Percentiles rank a stretch among this genome's conserved stretches.
Conservation (phyloP, 92 coral and sea anemone genomes). For the Siderastrea siderea region DNA sequence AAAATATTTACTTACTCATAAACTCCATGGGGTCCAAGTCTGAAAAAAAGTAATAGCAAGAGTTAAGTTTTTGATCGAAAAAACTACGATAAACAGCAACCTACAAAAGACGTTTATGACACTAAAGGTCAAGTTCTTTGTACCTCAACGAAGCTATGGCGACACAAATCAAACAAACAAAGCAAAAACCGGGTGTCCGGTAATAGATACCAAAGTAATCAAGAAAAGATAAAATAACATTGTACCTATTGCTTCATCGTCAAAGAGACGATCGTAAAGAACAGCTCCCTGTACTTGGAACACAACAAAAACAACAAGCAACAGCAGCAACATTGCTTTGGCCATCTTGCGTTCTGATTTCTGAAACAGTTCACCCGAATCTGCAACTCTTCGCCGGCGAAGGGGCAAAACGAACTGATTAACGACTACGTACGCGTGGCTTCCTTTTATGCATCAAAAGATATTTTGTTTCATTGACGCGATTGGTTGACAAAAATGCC, state of each 20-base stretch:
- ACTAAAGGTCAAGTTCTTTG: no score
- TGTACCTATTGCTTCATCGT: neutral
- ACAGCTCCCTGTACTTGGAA: neutral
- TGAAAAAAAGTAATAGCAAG: neutral
- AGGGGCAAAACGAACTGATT: neutral
- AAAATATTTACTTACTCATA: neutral
- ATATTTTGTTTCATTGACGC: neutral
- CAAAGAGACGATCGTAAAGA: neutral
- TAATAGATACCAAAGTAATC: no score
- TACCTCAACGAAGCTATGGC: no score
- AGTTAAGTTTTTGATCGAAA: no score
- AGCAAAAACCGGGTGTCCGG: no score
- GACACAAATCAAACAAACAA: no score
- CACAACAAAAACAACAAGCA: neutral
- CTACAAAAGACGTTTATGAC: no score
- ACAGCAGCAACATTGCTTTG: neutral
- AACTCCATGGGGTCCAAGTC: neutral
- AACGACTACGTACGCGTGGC: neutral
- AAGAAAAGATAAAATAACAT: neutral
- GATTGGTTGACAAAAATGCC: neutral
- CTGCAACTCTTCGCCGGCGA: neutral
- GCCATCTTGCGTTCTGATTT: neutral
- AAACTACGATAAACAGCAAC: no score
- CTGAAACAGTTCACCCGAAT: neutral
- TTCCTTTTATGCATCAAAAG: neutral